Percentiles rank a stretch among this genome's conserved stretches.
These are phyloP conservation scores for Trileptium ribeirensis DNA, from an alignment of 2,888 invertebrate species.

Conservation along the genomic window DNA sequence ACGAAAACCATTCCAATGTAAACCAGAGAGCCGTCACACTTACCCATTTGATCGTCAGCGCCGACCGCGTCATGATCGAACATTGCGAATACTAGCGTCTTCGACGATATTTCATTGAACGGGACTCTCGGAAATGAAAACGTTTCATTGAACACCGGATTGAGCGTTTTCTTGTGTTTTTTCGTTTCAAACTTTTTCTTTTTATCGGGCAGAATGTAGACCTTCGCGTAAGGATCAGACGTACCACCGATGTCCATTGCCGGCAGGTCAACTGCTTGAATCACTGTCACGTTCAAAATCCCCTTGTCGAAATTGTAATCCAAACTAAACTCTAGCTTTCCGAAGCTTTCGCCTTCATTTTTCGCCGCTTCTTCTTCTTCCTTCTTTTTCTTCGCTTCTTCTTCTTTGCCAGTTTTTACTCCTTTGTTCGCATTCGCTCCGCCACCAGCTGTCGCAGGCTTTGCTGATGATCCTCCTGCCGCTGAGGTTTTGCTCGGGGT, in stretches of 20 bases:
- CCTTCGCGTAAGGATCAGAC: constrained; percentile 93
- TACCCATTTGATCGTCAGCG: constrained; percentile 97
- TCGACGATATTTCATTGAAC: constrained; percentile 96
- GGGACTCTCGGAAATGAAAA: constrained; percentile 86
- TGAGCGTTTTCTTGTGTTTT: constrained; percentile 94
- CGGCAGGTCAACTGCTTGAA: constrained; percentile 91
- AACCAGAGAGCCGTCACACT: too few relatives aligned
- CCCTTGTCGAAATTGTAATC: constrained; percentile 97
- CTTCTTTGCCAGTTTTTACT: not conserved
- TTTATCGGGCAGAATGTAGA: constrained; percentile 91
- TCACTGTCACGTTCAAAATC: constrained; percentile 87
- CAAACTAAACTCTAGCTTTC: constrained; percentile 78
- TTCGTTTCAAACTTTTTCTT: constrained; percentile 99
- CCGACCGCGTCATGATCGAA: constrained; percentile 99
- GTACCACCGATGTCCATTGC: constrained; percentile 97
- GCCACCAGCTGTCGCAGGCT: not conserved
- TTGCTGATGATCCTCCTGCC: not conserved
- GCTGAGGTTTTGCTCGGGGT: not conserved
- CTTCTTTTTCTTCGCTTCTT: not conserved
- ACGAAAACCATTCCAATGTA: too few relatives aligned
- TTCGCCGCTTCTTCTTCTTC: constrained; percentile 46
- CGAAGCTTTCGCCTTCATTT: constrained; percentile 59
- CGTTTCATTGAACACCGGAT: constrained; percentile 94
- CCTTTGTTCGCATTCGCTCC: not conserved
- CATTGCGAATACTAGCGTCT: constrained; percentile 95